Evolutionary conservation across 2,113 vertebrate species (phyloP).

Genomic region (Piprites chloris): DNA sequence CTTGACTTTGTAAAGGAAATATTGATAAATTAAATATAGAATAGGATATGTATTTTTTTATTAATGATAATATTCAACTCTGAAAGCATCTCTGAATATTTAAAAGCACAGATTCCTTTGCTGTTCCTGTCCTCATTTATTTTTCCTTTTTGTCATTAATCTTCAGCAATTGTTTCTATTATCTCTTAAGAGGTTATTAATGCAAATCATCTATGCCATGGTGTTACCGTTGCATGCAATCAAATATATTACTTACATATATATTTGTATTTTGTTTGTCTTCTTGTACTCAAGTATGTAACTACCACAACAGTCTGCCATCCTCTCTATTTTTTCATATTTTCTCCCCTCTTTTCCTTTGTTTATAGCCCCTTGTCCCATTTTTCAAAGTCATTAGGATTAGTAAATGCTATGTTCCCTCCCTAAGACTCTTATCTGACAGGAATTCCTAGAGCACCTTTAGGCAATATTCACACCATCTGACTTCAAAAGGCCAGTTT

Average conservation of each 20-base stretch:
- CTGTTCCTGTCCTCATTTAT: background rate
- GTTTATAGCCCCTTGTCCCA: background rate
- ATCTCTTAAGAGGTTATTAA: background rate
- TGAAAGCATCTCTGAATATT: constrained; percentile 10
- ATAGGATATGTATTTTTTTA: background rate
- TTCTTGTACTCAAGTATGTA: background rate
- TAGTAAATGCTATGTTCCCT: background rate
- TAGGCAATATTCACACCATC: background rate
- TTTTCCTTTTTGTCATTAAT: background rate
- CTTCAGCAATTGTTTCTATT: background rate
- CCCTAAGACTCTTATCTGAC: background rate
- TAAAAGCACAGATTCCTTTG: background rate
- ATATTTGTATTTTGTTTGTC: background rate
- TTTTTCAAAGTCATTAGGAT: background rate
- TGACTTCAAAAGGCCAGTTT: background rate
- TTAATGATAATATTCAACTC: background rate
- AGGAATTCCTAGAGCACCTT: background rate
- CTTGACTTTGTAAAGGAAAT: background rate
- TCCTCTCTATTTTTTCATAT: background rate
- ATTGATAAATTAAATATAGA: constrained; percentile 1
- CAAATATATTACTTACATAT: background rate
- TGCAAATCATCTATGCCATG: background rate
- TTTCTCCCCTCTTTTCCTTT: background rate
- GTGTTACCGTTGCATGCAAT: background rate
- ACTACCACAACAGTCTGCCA: background rate